Base-by-base conservation (phyloP, 2,797 vertebrate species). In the Rhincodon typus region DNA sequence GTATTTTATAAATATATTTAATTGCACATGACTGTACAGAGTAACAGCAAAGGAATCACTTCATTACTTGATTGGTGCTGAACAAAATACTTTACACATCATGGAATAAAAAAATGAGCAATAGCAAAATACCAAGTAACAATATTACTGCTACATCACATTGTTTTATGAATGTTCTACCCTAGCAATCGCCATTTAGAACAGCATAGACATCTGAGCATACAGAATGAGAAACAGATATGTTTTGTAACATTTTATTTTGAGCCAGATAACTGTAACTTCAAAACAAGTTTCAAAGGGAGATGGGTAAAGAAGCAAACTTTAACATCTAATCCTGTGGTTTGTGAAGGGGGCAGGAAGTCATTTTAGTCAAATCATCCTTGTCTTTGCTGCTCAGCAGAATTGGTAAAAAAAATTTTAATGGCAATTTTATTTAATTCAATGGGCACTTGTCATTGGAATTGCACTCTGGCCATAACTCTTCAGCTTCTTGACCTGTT, bases 141-240 rank as follows among this genome's bases (percentile, higher is more conserved):
- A 93, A 93, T 93, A 93, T 93, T 93, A 93, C 62, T 93, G 90
- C 62, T 69, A 93, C 90, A 69, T 69, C 66, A 93, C 90, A 93
- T n/a, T 25, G 38, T 84, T 38, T 93, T 93, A 93, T 38, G 25
- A 67, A 93, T 93, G 2, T 69, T 93, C 90, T 42, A 93, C 90
- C 90, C 90, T 8, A 67, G 69, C 42, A 3, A 38, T 93, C 38
- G 21, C 66, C 62, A 42, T 93, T 67, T 69, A 69, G 90, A 42
- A 93, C 62, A 69, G 90, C n/a, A 67, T 93, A 8, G 90, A 69
- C 57, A 34, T 66, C 88, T 66, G 88, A 19, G 62, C 21, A 17
- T n/a, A 67, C 57, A 91, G 90, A 42, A 69, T 69, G 90, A 69
- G n/a, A 93, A 23, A 38, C 12, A 42, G 88, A 91, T 8, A 66